Evolutionary conservation across 2,888 invertebrate species (phyloP).

Genomic region (Oasisia sp.): DNA sequence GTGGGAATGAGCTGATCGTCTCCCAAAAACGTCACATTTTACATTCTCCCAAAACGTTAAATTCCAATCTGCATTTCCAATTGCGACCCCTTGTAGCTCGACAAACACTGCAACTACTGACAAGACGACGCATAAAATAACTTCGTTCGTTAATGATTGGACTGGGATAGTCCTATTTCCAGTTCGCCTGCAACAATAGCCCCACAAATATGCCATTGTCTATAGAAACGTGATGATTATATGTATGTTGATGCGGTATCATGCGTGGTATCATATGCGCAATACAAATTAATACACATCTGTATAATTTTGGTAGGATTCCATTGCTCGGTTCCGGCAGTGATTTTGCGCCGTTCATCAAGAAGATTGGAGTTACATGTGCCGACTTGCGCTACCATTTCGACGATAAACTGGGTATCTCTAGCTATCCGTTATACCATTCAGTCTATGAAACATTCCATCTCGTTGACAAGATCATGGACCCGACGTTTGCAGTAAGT

Average conservation of each 20-base stretch:
- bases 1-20: too few species aligned
- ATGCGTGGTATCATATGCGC: background rate
- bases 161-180: too few species aligned
- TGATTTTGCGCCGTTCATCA: conserved; percentile 67
- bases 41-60: too few species aligned
- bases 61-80: too few species aligned
- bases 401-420: conserved; percentile 42
- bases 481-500: conserved; percentile 53
- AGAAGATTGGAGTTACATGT: conserved; percentile 66
- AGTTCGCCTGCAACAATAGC: too few species aligned
- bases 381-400: conserved; percentile 64
- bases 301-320: conserved; percentile 43
- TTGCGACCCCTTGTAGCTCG: too few species aligned
- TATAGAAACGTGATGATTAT: background rate
- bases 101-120: too few species aligned
- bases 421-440: conserved; percentile 66
- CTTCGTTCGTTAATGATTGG: too few species aligned
- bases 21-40: too few species aligned
- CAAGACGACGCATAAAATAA: too few species aligned
- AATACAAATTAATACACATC: background rate
- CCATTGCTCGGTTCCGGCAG: conserved; percentile 65
- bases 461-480: conserved; percentile 58
- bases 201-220: too few species aligned
- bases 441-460: conserved; percentile 66
- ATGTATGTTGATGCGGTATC: conserved; percentile 13